A percentile compares a stretch with the other conserved stretches of the same genome.
Conservation (phyloP, 2,797 vertebrate species). For the Phoebastria nigripes region DNA sequence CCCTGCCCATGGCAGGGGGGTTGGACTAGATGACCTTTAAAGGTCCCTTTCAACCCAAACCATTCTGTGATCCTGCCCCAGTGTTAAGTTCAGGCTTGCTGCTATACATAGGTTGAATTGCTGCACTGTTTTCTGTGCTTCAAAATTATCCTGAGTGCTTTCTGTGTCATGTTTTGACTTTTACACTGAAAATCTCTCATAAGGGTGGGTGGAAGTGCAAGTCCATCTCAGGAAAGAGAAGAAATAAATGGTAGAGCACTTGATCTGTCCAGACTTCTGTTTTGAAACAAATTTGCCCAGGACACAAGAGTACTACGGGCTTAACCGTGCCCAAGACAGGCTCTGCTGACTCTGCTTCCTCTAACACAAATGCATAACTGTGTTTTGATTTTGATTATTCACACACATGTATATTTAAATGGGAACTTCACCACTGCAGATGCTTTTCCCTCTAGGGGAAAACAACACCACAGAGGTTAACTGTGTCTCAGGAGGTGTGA, state of each 20-base stretch:
- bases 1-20: fast-evolving
- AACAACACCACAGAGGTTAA: not conserved
- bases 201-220: fast-evolving
- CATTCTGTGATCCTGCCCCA: not conserved
- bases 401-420: not conserved
- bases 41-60: not conserved
- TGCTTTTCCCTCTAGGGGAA: not conserved
- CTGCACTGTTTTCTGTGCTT: not conserved
- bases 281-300: not conserved
- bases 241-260: not conserved
- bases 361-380: not conserved
- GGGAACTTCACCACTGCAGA: not conserved
- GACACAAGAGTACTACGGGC: not conserved
- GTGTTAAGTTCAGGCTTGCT: not conserved
- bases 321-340: fast-evolving
- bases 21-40: not conserved
- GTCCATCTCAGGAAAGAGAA: not conserved
- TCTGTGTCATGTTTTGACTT: not conserved
- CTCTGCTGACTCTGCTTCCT: not conserved
- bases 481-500: not conserved
- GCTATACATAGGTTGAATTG: fast-evolving
- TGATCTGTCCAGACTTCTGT: not conserved
- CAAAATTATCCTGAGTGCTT: fast-evolving
- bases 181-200: not conserved
- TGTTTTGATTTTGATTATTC: not conserved